Evolutionary conservation across 1,140 invertebrate species (phyloP).

Genomic region (Arion vulgaris): DNA sequence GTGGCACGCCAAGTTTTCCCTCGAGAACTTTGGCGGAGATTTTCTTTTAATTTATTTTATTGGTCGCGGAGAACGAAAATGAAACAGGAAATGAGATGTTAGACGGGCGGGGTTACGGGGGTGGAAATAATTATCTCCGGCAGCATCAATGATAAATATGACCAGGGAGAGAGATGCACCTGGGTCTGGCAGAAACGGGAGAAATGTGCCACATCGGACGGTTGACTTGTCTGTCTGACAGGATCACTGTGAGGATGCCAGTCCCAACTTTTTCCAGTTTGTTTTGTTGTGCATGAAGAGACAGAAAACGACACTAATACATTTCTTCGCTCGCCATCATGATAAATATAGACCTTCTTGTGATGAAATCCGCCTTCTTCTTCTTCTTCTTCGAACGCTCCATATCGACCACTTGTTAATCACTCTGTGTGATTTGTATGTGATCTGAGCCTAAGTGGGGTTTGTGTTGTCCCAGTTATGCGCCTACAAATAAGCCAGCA

Average conservation of each 20-base stretch:
- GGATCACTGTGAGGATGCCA: neutral
- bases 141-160: slow-evolving; percentile 8
- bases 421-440: no score
- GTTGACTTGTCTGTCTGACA: neutral
- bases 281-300: neutral
- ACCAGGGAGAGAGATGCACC: neutral
- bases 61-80: neutral
- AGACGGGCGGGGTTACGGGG: neutral
- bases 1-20: neutral
- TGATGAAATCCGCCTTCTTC: no score
- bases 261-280: neutral
- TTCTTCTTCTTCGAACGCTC: no score
- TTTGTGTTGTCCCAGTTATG: no score
- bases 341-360: neutral
- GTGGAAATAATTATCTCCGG: neutral
- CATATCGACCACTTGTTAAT: no score
- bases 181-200: neutral
- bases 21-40: neutral
- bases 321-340: neutral
- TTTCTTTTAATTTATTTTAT: neutral
- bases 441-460: no score
- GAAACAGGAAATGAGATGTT: slow-evolving; percentile 8
- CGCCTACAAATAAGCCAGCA: no score
- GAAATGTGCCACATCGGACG: neutral
- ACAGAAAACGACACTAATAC: neutral